Evolutionary conservation across 2,113 vertebrate species (phyloP), one percentile per base, ranked within the genome.

Genomic region (Nicator chloris): DNA sequence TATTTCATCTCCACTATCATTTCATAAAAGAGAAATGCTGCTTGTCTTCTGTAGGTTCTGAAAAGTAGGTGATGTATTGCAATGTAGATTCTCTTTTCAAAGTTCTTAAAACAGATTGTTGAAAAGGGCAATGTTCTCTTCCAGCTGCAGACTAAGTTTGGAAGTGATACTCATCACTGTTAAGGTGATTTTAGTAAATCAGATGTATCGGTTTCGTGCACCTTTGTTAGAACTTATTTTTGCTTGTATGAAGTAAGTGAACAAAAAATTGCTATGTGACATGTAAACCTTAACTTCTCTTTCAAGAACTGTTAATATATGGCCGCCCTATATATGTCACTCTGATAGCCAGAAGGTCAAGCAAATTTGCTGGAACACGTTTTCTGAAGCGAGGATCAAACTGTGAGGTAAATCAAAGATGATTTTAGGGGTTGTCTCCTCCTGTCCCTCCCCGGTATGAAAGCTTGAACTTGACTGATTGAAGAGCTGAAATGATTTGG

Each of bases 321-420:
- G 99, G 99, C 50, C 98, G 99, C 49, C 99, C 99, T 30, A 98
- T 99, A 83, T 98, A 99, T 79, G 98, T 99, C 92, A 99, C 99
- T 64, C 98, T 99, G 80, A 99, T 99, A 92, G 99, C 99, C 68
- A 98, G 99, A 94, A 99, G 99, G 91, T 99, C 99, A 96, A 99
- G 99, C 93, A 99, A 98, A 96, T 99, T 99, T 96, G 99, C 99
- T 37, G 99, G 99, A 63, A 99, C 99, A 16, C 99, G 99, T 66
- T 99, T 99, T 97, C 98, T 99, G 85, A 99, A 99, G 97, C 98
- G 99, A 97, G 99, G 99, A 76, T 97, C 99, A 89, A 99, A 99
- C 97, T 99, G 98, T 93, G 98, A 99, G 99, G 99, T 99, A 98
- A 98, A 92, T 33, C 9, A 80, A 37, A 57, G 31, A 42, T 13